A percentile compares a stretch with the other conserved stretches of the same genome.
phyloP scores from a whole-genome alignment of 2,113 vertebrate genomes.

The Rhodinocichla rosea region DNA sequence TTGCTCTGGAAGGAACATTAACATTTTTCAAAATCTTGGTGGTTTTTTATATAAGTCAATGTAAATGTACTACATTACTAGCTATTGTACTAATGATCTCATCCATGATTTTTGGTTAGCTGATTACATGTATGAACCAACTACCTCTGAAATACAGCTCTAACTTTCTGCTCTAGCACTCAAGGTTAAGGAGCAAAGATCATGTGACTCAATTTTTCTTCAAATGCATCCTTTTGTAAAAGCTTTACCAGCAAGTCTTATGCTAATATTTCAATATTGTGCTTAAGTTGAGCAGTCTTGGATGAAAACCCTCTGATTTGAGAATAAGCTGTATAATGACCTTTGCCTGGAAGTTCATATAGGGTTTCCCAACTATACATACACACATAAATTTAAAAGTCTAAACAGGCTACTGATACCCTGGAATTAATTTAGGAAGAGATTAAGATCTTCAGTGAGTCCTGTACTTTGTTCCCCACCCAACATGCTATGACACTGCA shows the following conservation, averaged over 20 bases:
- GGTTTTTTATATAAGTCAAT: neutral
- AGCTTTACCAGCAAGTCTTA: neutral
- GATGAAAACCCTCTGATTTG: neutral
- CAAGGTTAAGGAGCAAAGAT: neutral
- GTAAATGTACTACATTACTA: neutral
- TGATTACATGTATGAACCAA: neutral
- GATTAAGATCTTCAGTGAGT: neutral
- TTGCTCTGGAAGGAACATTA: neutral
- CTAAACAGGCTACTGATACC: neutral
- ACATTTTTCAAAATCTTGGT: neutral
- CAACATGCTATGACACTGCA: neutral
- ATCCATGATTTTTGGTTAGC: neutral
- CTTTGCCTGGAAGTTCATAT: neutral
- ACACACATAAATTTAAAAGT: neutral
- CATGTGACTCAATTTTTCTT: neutral
- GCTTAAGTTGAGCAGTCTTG: neutral
- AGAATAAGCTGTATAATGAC: neutral
- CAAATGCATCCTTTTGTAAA: neutral
- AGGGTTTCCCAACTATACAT: neutral
- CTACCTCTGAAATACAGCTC: neutral
- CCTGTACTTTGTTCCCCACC: neutral
- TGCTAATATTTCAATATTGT: neutral
- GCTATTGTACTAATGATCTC: neutral
- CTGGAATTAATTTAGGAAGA: neutral
- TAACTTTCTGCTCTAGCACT: neutral